Conservation (phyloP, 1,140 invertebrate genomes). For the Scaptomyza graminum region DNA sequence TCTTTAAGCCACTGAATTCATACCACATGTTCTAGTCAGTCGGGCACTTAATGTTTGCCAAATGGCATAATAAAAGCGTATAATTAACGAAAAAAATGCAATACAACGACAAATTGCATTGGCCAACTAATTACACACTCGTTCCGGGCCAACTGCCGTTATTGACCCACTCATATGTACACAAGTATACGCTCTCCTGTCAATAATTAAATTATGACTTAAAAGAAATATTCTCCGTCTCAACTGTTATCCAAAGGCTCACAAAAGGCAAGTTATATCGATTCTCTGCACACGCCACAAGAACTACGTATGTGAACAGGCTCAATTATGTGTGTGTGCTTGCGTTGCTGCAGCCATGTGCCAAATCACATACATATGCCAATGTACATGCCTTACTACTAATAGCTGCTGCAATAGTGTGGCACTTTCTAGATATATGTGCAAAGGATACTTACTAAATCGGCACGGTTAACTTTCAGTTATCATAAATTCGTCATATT, state of each 20-base stretch:
- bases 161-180: background rate
- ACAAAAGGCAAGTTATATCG: conserved; percentile 11
- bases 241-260: background rate
- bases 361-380: conserved; percentile 33
- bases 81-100: conserved; percentile 11
- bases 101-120: conserved; percentile 3
- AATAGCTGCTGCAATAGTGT: conserved; percentile 14
- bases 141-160: background rate
- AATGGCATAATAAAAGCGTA: conserved; percentile 22
- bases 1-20: background rate
- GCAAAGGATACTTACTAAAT: background rate
- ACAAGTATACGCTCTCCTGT: background rate
- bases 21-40: conserved; percentile 12
- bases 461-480: background rate
- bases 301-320: conserved; percentile 1
- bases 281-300: conserved; percentile 20
- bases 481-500: too few relatives aligned
- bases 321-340: conserved; percentile 8
- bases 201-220: conserved; percentile 68
- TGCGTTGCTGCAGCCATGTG: conserved; percentile 47
- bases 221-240: conserved; percentile 54
- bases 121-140: background rate
- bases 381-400: conserved; percentile 27
- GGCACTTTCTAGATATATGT: background rate
- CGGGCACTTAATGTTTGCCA: conserved; percentile 9